Conservation (phyloP, 2,888 invertebrate genomes). For the Spatulosminthurus flaviceps region DNA sequence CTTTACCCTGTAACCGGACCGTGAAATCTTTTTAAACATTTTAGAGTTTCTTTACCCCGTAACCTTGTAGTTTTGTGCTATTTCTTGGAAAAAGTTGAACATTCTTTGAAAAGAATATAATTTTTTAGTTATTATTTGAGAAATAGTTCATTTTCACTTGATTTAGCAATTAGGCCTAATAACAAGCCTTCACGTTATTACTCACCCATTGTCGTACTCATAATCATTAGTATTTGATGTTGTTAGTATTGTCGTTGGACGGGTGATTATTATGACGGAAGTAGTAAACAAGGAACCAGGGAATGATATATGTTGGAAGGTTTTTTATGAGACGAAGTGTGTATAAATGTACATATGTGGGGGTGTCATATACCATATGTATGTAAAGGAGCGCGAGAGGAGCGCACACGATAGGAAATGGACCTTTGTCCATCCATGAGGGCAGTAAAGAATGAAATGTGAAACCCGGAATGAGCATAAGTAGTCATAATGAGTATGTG, state of each 20-base stretch:
- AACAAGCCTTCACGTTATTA: too few species aligned
- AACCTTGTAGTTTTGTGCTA: not conserved
- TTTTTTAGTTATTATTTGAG: too few species aligned
- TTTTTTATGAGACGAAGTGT: not conserved
- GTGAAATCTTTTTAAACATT: constrained; percentile 9
- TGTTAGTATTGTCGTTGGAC: too few species aligned
- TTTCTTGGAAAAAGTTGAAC: not conserved
- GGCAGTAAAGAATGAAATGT: constrained; percentile 42
- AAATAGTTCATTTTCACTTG: too few species aligned
- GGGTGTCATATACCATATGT: constrained; percentile 14
- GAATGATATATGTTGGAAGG: not conserved
- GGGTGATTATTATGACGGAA: not conserved
- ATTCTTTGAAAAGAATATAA: too few species aligned
- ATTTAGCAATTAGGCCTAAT: too few species aligned
- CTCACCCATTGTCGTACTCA: too few species aligned
- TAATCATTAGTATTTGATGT: too few species aligned
- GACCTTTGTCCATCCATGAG: not conserved
- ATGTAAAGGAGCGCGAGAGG: not conserved
- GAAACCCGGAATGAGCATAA: constrained; percentile 42
- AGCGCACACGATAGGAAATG: constrained; percentile 35
- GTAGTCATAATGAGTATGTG: constrained; percentile 46
- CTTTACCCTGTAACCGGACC: not conserved
- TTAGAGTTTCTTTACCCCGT: not conserved
- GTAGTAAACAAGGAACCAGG: not conserved
- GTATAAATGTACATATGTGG: not conserved